These are phyloP conservation scores for Lysandra bellargus DNA, from an alignment of 2,888 invertebrate species.

Conservation along the genomic window DNA sequence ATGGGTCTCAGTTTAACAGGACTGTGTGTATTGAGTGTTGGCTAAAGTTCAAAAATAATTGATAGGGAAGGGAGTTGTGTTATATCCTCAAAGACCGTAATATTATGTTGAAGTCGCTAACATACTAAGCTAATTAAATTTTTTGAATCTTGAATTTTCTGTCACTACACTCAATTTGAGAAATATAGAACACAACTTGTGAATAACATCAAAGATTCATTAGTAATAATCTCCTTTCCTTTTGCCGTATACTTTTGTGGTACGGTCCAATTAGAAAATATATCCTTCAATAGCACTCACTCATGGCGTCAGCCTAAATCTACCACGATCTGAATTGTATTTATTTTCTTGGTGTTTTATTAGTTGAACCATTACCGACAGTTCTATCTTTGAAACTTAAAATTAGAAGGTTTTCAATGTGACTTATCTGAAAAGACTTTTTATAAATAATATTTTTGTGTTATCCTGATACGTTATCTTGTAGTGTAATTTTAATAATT, in stretches of 20 bases:
- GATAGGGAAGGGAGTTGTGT: not conserved
- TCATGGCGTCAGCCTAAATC: not conserved
- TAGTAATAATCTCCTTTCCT: too few relatives aligned
- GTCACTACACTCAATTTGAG: not conserved
- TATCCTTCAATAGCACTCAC: not conserved
- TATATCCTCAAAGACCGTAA: not conserved
- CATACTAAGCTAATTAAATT: not conserved
- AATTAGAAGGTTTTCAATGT: not conserved
- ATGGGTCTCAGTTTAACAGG: too few relatives aligned
- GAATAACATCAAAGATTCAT: too few relatives aligned
- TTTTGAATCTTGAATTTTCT: not conserved
- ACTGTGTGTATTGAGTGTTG: too few relatives aligned
- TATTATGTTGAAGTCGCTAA: not conserved
- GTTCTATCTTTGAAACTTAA: constrained; percentile 17
- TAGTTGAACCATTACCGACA: not conserved
- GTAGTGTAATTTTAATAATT: too few relatives aligned
- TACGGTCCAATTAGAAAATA: too few relatives aligned
- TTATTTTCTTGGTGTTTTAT: not conserved
- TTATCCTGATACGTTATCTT: not conserved
- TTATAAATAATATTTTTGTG: not conserved
- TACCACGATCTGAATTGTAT: not conserved
- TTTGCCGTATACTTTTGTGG: too few relatives aligned
- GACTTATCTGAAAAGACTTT: not conserved
- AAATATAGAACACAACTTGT: too few relatives aligned
- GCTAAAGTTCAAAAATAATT: too few relatives aligned